These are phyloP conservation scores for Bufo bufo DNA, from an alignment of 2,113 vertebrate genomes.

Conservation along the genomic window DNA sequence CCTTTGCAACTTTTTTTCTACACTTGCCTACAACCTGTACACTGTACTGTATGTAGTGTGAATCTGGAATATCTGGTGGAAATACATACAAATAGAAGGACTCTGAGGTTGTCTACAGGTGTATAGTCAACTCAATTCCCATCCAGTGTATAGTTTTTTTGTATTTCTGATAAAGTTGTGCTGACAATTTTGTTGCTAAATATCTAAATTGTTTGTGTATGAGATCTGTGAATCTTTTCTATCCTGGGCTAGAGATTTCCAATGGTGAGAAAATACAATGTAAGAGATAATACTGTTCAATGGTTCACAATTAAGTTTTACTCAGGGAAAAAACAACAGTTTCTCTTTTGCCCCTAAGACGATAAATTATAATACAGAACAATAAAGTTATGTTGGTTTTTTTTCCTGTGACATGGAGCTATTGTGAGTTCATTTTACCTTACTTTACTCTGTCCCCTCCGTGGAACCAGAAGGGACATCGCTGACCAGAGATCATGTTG, in stretches of 20 bases:
- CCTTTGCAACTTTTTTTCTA: too few relatives aligned
- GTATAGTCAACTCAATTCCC: too few relatives aligned
- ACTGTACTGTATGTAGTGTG: too few relatives aligned
- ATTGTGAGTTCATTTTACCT: conserved; percentile 71
- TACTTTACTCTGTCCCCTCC: conserved; percentile 22
- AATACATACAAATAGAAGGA: too few relatives aligned
- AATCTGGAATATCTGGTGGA: too few relatives aligned
- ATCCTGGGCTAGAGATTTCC: background rate
- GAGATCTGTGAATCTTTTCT: background rate
- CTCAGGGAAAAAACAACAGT: conserved; percentile 70
- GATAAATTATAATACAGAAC: conserved; percentile 96
- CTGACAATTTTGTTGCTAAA: too few relatives aligned
- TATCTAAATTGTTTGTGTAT: background rate
- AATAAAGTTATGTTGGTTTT: conserved; percentile 70
- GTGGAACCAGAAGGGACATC: conserved; percentile 17
- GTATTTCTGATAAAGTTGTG: too few relatives aligned
- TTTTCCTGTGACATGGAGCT: conserved; percentile 72
- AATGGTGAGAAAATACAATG: background rate
- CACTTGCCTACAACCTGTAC: too few relatives aligned
- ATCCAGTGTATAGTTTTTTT: too few relatives aligned
- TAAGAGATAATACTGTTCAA: background rate
- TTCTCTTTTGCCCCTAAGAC: conserved; percentile 84
- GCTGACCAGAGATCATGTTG: conserved; percentile 50
- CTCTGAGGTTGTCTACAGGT: too few relatives aligned
- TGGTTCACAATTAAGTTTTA: background rate